Evolutionary conservation across 2,888 invertebrate genomes (phyloP).

Genomic region (Diarsia mendica): DNA sequence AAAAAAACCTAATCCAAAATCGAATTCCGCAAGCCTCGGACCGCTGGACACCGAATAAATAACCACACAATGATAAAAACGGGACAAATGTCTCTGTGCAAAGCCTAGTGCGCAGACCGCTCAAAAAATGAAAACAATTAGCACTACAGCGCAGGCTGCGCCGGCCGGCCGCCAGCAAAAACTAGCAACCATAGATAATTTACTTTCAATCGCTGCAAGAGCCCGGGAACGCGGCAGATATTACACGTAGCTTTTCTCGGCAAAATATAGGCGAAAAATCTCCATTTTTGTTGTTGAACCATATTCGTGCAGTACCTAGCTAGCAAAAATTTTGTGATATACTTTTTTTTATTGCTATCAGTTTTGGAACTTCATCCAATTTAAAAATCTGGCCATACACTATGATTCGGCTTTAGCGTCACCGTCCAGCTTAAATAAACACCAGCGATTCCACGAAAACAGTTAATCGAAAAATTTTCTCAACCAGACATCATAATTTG

Average conservation of each 20-base stretch:
- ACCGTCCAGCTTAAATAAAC: background rate
- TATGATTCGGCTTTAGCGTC: slow-evolving; percentile 1
- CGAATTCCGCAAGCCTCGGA: slow-evolving; percentile 64
- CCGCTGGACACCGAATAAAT: slow-evolving; percentile 69
- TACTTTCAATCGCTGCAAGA: slow-evolving; percentile 82
- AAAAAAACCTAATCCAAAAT: slow-evolving; percentile 65
- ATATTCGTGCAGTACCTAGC: slow-evolving; percentile 63
- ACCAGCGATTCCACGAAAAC: slow-evolving; percentile 8
- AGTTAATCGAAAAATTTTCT: slow-evolving; percentile 2
- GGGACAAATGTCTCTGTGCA: slow-evolving; percentile 68
- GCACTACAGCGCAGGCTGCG: slow-evolving; percentile 70
- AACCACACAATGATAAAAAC: slow-evolving; percentile 72
- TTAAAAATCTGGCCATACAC: slow-evolving; percentile 36
- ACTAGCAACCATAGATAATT: slow-evolving; percentile 77
- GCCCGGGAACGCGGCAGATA: slow-evolving; percentile 70
- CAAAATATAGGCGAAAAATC: slow-evolving; percentile 73
- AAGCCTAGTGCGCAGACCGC: slow-evolving; percentile 63
- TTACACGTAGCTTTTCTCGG: slow-evolving; percentile 73
- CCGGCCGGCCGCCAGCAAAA: slow-evolving; percentile 68
- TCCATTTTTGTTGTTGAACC: slow-evolving; percentile 61
- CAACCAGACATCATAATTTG: background rate
- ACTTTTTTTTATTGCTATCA: slow-evolving; percentile 58
- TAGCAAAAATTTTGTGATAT: slow-evolving; percentile 52
- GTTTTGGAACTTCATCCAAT: slow-evolving; percentile 56
- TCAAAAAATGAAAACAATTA: slow-evolving; percentile 83